These are phyloP conservation scores for Halichoeres trimaculatus DNA, from an alignment of 2,113 vertebrate species.

Conservation along the genomic window DNA sequence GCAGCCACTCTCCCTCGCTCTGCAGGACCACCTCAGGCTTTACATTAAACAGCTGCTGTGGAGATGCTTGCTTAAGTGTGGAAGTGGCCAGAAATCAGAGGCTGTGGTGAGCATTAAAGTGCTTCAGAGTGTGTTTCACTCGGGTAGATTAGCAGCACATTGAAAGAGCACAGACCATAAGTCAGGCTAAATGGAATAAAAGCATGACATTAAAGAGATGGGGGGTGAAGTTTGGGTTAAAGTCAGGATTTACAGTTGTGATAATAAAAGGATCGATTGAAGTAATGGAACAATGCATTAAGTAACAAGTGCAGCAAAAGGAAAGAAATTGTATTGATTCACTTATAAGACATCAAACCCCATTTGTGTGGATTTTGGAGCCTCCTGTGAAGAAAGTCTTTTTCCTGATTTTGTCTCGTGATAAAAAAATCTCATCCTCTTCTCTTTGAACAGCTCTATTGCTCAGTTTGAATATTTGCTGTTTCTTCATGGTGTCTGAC, in stretches of 20 bases:
- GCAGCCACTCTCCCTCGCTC: not conserved
- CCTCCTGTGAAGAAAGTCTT: too few relatives aligned
- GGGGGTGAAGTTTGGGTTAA: not conserved
- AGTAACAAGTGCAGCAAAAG: too few relatives aligned
- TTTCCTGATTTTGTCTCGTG: too few relatives aligned
- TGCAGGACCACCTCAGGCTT: not conserved
- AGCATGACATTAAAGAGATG: not conserved
- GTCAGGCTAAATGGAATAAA: not conserved
- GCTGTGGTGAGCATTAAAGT: constrained; percentile 3
- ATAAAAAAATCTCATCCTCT: too few relatives aligned
- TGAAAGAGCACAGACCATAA: constrained; percentile 4
- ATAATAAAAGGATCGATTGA: too few relatives aligned
- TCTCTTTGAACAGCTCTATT: too few relatives aligned
- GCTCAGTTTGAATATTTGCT: too few relatives aligned
- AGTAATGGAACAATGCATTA: too few relatives aligned
- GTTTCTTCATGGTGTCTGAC: too few relatives aligned
- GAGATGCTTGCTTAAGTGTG: constrained; percentile 9
- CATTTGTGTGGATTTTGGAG: too few relatives aligned
- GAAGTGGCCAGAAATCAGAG: constrained; percentile 14
- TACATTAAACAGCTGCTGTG: constrained; percentile 12
- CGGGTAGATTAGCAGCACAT: constrained; percentile 1
- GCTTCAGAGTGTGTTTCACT: constrained; percentile 6
- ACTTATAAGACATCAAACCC: too few relatives aligned
- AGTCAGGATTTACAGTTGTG: not conserved
- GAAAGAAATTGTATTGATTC: too few relatives aligned